phyloP scores from a whole-genome alignment of 2,797 vertebrate species.

The Sciurus vulgaris region DNA sequence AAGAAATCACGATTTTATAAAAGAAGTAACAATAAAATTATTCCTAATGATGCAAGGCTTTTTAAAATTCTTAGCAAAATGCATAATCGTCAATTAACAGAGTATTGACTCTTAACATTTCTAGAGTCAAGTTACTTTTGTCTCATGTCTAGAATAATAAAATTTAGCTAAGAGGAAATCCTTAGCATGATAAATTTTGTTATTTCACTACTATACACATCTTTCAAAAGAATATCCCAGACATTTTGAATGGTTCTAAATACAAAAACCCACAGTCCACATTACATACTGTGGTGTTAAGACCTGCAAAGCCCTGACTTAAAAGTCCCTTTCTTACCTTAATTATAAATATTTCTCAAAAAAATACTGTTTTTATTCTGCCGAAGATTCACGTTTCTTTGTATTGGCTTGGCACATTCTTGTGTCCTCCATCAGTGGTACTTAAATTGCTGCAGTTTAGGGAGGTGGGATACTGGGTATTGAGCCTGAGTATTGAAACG shows the following conservation, averaged over 20 bases:
- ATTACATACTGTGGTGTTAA: accelerated
- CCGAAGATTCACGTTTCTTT: not conserved
- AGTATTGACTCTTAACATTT: not conserved
- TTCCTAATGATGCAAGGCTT: not conserved
- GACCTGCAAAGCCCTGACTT: accelerated
- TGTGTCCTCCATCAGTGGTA: not conserved
- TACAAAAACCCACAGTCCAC: not conserved
- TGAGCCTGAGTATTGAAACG: too few relatives aligned
- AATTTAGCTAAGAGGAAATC: not conserved
- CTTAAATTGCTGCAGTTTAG: too few relatives aligned
- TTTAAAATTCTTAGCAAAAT: not conserved
- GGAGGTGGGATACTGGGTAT: too few relatives aligned
- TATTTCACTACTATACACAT: accelerated
- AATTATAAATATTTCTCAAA: not conserved
- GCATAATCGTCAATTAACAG: not conserved
- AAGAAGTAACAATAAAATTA: not conserved
- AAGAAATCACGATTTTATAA: not conserved
- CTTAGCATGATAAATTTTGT: not conserved
- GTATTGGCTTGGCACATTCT: not conserved
- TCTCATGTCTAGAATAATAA: not conserved
- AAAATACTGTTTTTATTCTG: not conserved
- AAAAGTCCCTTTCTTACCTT: not conserved
- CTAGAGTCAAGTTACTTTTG: not conserved
- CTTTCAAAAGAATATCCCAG: not conserved
- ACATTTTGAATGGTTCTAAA: not conserved